Evolutionary conservation across 1,140 invertebrate genomes (phyloP).

Genomic region (Cyclargus thomasi): DNA sequence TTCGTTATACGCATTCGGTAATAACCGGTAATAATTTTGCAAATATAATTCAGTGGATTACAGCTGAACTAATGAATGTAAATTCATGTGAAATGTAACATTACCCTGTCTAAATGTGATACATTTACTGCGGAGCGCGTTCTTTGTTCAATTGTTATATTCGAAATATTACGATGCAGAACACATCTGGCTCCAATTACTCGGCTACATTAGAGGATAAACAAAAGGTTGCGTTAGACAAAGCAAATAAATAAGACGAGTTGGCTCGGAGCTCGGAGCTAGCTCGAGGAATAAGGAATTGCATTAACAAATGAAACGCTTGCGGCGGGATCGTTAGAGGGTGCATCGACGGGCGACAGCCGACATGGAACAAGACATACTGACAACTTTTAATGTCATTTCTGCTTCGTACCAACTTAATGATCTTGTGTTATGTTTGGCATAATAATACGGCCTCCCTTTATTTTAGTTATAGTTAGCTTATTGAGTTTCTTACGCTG

Average conservation of each 20-base stretch:
- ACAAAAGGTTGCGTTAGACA: constrained; percentile 4
- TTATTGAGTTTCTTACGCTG: too few species aligned
- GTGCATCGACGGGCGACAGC: neutral
- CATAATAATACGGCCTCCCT: too few species aligned
- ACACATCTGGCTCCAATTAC: neutral
- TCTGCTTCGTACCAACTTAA: neutral
- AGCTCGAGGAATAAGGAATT: neutral
- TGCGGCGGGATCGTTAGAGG: neutral
- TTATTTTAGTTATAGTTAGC: too few species aligned
- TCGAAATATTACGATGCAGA: neutral
- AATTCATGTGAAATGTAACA: neutral
- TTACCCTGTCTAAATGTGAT: neutral
- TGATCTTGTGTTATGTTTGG: neutral
- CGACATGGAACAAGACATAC: neutral
- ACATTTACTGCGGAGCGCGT: neutral
- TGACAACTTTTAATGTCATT: neutral
- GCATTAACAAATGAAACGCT: constrained; percentile 23
- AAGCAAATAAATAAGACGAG: constrained; percentile 7
- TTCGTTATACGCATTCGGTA: neutral
- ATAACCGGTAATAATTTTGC: neutral
- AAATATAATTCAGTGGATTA: neutral
- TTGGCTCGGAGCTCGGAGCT: neutral
- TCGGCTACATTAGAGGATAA: constrained; percentile 2
- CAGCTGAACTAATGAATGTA: neutral
- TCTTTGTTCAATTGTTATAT: neutral